These are phyloP conservation scores for Amphipyra berbera DNA, from an alignment of 2,888 invertebrate genomes.

Conservation along the genomic window DNA sequence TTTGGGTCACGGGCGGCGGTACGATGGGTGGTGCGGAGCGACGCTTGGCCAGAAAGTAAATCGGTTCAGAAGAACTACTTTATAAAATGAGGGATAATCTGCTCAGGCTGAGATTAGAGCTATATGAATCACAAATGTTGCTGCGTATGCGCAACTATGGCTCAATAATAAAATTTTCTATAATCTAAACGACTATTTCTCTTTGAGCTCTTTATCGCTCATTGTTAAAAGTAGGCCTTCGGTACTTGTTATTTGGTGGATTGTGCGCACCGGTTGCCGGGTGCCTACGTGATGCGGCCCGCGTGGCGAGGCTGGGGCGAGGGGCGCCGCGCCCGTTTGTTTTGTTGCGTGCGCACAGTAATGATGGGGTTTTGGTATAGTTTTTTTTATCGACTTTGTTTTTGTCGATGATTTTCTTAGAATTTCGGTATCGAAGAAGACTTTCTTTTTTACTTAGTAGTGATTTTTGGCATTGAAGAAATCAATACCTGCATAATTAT, in stretches of 20 bases:
- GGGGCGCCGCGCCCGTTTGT: constrained; percentile 77
- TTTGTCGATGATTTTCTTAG: constrained; percentile 13
- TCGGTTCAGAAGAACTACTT: constrained; percentile 30
- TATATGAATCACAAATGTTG: not conserved
- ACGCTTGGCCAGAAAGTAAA: constrained; percentile 11
- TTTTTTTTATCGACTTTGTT: constrained; percentile 57
- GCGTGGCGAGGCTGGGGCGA: constrained; percentile 78
- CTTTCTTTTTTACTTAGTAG: too few species aligned
- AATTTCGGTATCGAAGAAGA: not conserved
- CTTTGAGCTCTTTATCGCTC: constrained; percentile 46
- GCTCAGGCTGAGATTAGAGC: too few species aligned
- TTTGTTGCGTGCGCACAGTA: constrained; percentile 80
- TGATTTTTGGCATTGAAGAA: too few species aligned
- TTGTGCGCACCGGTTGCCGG: constrained; percentile 53
- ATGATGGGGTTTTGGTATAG: constrained; percentile 51
- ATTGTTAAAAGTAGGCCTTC: constrained; percentile 46
- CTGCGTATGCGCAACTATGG: not conserved
- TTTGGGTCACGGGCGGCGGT: constrained; percentile 60
- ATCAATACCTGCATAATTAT: too few species aligned
- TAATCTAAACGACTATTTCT: constrained; percentile 6
- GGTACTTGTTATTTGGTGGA: constrained; percentile 43
- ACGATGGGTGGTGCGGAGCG: constrained; percentile 32
- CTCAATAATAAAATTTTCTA: not conserved
- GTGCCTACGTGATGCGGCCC: constrained; percentile 88
- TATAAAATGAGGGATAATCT: not conserved